Conservation (phyloP, 2,113 vertebrate species). For the Setophaga coronata region DNA sequence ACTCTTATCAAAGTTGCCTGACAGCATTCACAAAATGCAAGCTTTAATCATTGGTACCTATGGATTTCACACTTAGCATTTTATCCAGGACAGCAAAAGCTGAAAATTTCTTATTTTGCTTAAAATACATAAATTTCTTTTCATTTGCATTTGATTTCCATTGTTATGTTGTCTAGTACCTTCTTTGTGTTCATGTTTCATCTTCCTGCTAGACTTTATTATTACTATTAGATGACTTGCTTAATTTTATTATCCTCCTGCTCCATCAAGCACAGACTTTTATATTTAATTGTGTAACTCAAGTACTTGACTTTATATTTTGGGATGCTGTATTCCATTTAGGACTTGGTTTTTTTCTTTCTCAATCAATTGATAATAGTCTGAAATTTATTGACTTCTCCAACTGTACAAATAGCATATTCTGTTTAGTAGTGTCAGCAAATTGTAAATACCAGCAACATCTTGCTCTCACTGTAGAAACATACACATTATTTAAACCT, state of each 20-base stretch:
- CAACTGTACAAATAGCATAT: neutral
- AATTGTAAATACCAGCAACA: neutral
- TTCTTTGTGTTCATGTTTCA: neutral
- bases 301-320: neutral
- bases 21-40: neutral
- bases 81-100: neutral
- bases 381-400: neutral
- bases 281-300: conserved; percentile 1
- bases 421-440: neutral
- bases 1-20: neutral
- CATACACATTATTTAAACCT: neutral
- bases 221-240: neutral
- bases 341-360: neutral
- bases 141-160: neutral
- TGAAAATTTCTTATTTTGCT: neutral
- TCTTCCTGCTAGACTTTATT: neutral
- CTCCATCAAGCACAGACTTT: neutral
- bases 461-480: neutral
- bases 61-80: neutral
- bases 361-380: conserved; percentile 6
- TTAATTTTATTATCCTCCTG: conserved; percentile 16
- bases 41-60: neutral
- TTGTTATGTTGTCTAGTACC: neutral
- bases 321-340: neutral
- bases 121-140: neutral